Percentiles rank a stretch among this genome's conserved stretches.
These are phyloP conservation scores for Monopterus albus DNA, from an alignment of 2,113 vertebrate species.

Conservation along the genomic window DNA sequence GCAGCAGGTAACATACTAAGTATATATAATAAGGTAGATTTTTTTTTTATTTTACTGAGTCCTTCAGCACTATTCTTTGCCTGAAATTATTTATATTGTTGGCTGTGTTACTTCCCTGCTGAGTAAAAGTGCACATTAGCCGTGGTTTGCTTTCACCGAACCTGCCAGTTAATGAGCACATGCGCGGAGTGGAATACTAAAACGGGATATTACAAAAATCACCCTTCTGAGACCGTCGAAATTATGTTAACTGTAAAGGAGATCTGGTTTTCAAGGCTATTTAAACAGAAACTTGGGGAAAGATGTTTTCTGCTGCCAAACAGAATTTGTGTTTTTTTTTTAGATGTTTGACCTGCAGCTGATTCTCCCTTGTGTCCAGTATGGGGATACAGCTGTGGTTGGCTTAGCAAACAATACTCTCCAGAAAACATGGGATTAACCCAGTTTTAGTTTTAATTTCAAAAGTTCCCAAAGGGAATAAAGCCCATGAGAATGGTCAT, in stretches of 20 bases:
- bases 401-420: slow-evolving; percentile 48
- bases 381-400: slow-evolving; percentile 47
- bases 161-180: slow-evolving; percentile 26
- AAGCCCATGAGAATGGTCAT: slow-evolving; percentile 45
- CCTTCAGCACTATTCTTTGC: slow-evolving; percentile 10
- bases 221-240: slow-evolving; percentile 20
- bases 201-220: slow-evolving; percentile 2
- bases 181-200: background rate
- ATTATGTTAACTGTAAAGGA: slow-evolving; percentile 15
- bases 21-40: slow-evolving; percentile 7
- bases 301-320: slow-evolving; percentile 32
- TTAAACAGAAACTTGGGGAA: slow-evolving; percentile 1
- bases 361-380: slow-evolving; percentile 54
- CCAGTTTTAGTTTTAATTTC: slow-evolving; percentile 62
- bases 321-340: slow-evolving; percentile 42
- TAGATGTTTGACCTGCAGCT: slow-evolving; percentile 40
- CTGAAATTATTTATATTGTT: slow-evolving; percentile 43
- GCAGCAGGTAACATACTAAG: slow-evolving; percentile 1
- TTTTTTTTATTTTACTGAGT: background rate
- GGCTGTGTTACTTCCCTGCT: slow-evolving; percentile 35
- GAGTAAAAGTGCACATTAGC: slow-evolving; percentile 33
- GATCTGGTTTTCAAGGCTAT: slow-evolving; percentile 27
- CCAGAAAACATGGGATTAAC: slow-evolving; percentile 65
- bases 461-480: slow-evolving; percentile 55
- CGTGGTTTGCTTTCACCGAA: slow-evolving; percentile 44